These are phyloP conservation scores for Drosophila nannoptera DNA, from an alignment of 1,140 invertebrate species.

Conservation along the genomic window DNA sequence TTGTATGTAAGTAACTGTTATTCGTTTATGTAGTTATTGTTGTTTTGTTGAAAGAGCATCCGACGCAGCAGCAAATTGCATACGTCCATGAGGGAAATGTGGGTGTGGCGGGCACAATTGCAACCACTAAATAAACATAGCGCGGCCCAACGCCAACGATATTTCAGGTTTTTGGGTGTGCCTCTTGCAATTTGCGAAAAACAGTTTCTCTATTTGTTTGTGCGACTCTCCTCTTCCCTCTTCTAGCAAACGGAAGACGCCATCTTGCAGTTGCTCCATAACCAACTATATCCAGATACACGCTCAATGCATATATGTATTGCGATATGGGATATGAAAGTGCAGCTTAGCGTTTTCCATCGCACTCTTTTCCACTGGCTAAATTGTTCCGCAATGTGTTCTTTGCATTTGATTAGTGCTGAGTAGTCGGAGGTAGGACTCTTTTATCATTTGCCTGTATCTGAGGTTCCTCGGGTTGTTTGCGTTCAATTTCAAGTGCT, in stretches of 20 bases:
- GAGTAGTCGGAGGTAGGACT: background rate
- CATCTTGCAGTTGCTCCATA: constrained; percentile 52
- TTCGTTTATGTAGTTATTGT: constrained; percentile 43
- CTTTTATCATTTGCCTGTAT: constrained; percentile 21
- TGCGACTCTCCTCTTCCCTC: constrained; percentile 39
- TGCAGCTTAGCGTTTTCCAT: constrained; percentile 13
- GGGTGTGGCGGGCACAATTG: constrained; percentile 63
- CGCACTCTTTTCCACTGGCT: constrained; percentile 4
- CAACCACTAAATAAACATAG: constrained; percentile 74
- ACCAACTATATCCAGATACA: constrained; percentile 44
- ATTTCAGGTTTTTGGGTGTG: background rate
- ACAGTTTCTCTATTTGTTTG: constrained; percentile 46
- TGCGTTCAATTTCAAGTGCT: constrained; percentile 16
- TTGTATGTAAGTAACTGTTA: constrained; percentile 43
- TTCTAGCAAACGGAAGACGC: constrained; percentile 36
- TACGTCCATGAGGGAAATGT: constrained; percentile 27
- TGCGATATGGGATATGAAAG: constrained; percentile 3
- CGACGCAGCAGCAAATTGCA: constrained; percentile 47
- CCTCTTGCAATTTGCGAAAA: constrained; percentile 40
- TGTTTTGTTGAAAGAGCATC: constrained; percentile 41
- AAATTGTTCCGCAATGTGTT: constrained; percentile 21
- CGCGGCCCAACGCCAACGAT: constrained; percentile 15
- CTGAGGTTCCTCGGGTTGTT: background rate
- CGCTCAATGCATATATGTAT: constrained; percentile 7
- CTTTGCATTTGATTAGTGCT: constrained; percentile 25